Conservation (phyloP, 2,888 invertebrate species). For the Agelastica alni region DNA sequence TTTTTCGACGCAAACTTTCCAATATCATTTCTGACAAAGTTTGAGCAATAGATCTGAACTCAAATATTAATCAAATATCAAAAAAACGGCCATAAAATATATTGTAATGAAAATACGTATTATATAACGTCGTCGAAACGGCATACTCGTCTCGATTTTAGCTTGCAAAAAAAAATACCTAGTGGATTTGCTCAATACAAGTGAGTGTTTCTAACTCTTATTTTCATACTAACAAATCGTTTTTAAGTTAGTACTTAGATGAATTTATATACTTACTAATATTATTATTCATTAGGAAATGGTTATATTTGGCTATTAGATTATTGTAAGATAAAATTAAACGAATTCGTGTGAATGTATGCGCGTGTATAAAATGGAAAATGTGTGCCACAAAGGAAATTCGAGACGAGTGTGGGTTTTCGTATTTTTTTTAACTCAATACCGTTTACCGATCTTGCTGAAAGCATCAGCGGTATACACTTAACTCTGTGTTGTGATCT, state of each 20-base stretch:
- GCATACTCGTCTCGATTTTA: constrained; percentile 29
- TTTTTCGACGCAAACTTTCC: constrained; percentile 21
- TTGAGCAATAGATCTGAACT: constrained; percentile 58
- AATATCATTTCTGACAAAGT: constrained; percentile 35
- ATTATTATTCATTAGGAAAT: constrained; percentile 29
- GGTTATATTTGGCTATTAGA: constrained; percentile 28
- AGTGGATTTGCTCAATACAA: constrained; percentile 35
- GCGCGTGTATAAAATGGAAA: too few relatives aligned
- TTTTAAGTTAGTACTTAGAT: constrained; percentile 20
- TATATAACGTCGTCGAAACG: constrained; percentile 33
- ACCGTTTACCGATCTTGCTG: constrained; percentile 39
- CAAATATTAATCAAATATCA: constrained; percentile 54
- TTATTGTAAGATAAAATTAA: constrained; percentile 28
- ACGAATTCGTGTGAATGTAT: constrained; percentile 30
- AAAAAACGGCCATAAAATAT: constrained; percentile 54
- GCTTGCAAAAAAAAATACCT: constrained; percentile 31
- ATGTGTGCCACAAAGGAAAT: constrained; percentile 43
- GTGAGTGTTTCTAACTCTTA: constrained; percentile 32
- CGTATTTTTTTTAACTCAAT: constrained; percentile 44
- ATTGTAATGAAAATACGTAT: constrained; percentile 47
- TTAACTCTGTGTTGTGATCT: constrained; percentile 60
- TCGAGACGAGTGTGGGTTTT: constrained; percentile 36
- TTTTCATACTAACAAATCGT: constrained; percentile 32
- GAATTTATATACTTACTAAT: constrained; percentile 22
- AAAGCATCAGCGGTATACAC: constrained; percentile 45